Conservation (phyloP, 2,113 vertebrate genomes). For the Agapornis roseicollis region DNA sequence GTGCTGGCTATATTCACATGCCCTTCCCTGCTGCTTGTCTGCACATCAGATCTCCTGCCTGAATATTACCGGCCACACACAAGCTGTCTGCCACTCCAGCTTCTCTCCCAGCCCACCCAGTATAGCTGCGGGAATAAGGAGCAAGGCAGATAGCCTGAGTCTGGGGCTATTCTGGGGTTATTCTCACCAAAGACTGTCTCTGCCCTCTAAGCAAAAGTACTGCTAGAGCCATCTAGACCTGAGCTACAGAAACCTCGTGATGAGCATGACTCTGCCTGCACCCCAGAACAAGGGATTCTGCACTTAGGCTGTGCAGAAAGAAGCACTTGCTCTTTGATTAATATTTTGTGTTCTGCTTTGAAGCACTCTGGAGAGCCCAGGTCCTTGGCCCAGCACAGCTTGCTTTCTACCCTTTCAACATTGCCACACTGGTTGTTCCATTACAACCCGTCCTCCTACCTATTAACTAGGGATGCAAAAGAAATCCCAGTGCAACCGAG, state of each 20-base stretch:
- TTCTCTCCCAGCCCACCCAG: not conserved
- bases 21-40: not conserved
- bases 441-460: conserved; percentile 7
- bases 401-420: conserved; percentile 16
- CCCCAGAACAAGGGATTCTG: conserved; percentile 10
- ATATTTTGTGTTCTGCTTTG: not conserved
- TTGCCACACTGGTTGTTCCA: not conserved
- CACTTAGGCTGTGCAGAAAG: not conserved
- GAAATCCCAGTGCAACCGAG: not conserved
- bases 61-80: not conserved
- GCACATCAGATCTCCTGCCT: not conserved
- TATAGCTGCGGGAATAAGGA: fast-evolving
- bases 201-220: not conserved
- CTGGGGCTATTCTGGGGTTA: not conserved
- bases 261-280: not conserved
- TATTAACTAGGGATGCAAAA: conserved; percentile 5
- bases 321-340: conserved; percentile 41
- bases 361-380: not conserved
- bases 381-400: conserved; percentile 42
- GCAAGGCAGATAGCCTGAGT: not conserved
- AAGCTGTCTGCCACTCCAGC: not conserved
- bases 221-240: not conserved
- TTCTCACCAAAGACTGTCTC: not conserved
- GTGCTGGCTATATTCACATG: not conserved
- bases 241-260: not conserved